Evolutionary conservation across 1,140 invertebrate species (phyloP).

Genomic region (Drosophila ambigua): DNA sequence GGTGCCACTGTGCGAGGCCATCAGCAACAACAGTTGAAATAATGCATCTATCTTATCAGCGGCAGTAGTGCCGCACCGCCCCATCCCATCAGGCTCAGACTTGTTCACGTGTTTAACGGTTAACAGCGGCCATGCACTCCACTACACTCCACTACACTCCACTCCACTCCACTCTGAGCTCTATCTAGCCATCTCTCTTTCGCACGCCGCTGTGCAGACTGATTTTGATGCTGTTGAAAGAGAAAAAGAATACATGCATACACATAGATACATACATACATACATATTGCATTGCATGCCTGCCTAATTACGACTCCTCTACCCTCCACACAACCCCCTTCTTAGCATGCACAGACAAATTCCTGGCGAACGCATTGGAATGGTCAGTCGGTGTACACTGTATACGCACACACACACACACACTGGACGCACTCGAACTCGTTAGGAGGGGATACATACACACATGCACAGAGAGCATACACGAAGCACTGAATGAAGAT

Average conservation of each 20-base stretch:
- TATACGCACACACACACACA: constrained; percentile 24
- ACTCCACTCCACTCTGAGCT: constrained; percentile 15
- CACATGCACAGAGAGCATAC: constrained; percentile 29
- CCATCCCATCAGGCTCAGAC: constrained; percentile 1
- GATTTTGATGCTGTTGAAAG: neutral
- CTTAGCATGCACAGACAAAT: constrained; percentile 27
- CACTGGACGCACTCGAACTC: neutral
- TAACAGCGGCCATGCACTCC: constrained; percentile 45
- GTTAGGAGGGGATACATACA: constrained; percentile 1
- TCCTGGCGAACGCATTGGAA: constrained; percentile 50
- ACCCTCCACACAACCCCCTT: neutral
- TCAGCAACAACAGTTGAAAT: constrained; percentile 20
- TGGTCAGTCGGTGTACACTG: constrained; percentile 31
- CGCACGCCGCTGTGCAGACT: constrained; percentile 38
- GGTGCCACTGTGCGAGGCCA: neutral
- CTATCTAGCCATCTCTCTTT: constrained; percentile 29
- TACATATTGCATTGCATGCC: no score
- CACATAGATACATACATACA: no score
- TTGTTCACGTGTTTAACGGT: constrained; percentile 74
- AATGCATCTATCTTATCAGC: no score
- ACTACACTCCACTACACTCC: constrained; percentile 8
- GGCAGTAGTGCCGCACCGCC: neutral
- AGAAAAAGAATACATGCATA: no score
- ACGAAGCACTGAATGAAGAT: constrained; percentile 47
- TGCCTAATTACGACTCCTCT: constrained; percentile 34